A percentile compares a stretch with the other conserved stretches of the same genome.
phyloP scores from a whole-genome alignment of 2,797 vertebrate genomes.

The Pangasius sanitwongsei region DNA sequence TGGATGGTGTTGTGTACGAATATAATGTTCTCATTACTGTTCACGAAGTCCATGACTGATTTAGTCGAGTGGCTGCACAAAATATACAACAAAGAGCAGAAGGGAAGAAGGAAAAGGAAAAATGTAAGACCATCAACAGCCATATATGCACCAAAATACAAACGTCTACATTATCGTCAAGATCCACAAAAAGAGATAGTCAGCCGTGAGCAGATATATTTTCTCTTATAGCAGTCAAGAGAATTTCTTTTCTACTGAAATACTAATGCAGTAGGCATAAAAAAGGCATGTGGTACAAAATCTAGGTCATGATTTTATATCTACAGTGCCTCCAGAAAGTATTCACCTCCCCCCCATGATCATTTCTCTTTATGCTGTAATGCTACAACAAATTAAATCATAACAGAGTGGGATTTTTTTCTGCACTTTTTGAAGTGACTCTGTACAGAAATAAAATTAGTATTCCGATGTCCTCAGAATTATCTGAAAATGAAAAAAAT shows the following conservation, averaged over 20 bases:
- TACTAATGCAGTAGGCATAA: neutral
- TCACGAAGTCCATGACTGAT: slow-evolving; percentile 99
- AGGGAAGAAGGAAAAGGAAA: neutral
- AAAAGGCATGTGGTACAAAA: neutral
- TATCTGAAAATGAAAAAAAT: neutral
- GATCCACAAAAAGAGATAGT: neutral
- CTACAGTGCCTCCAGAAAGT: neutral
- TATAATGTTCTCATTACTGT: slow-evolving; percentile 99
- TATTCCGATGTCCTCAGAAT: neutral
- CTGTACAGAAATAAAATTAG: neutral
- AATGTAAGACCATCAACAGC: neutral
- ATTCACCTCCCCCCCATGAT: neutral
- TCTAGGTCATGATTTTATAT: neutral
- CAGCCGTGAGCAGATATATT: neutral
- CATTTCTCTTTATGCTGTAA: neutral
- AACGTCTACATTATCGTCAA: neutral
- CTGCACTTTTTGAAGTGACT: neutral
- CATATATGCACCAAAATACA: neutral
- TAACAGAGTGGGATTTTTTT: neutral
- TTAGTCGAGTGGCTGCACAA: slow-evolving; percentile 94
- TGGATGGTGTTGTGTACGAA: slow-evolving; percentile 99
- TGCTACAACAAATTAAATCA: neutral
- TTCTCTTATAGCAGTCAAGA: neutral
- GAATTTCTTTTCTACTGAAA: neutral
- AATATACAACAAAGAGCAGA: neutral